These are phyloP conservation scores for Venusia cambrica DNA, from an alignment of 2,888 invertebrate species.

Conservation along the genomic window DNA sequence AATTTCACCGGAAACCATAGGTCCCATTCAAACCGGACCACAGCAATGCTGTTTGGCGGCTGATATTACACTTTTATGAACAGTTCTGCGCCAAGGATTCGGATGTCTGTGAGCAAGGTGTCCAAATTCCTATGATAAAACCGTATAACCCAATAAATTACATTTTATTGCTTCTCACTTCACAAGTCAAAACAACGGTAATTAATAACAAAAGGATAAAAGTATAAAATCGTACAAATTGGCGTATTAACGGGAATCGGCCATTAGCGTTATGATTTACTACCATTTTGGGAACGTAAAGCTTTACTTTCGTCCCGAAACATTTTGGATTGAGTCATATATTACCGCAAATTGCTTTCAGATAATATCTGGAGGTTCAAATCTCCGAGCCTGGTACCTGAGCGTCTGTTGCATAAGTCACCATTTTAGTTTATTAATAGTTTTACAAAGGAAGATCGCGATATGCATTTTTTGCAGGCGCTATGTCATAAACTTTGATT, in stretches of 20 bases:
- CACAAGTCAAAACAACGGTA: slow-evolving; percentile 33
- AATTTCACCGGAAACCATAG: too few relatives aligned
- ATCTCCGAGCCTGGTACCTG: slow-evolving; percentile 30
- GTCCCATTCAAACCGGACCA: too few relatives aligned
- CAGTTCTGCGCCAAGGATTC: too few relatives aligned
- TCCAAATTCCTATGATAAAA: slow-evolving; percentile 15
- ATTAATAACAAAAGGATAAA: slow-evolving; percentile 45
- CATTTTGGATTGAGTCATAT: slow-evolving; percentile 67
- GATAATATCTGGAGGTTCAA: slow-evolving; percentile 57
- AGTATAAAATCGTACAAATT: slow-evolving; percentile 51
- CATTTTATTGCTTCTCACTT: slow-evolving; percentile 24
- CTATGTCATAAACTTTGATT: slow-evolving; percentile 12
- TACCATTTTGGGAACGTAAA: slow-evolving; percentile 28
- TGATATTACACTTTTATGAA: too few relatives aligned
- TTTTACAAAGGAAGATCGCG: slow-evolving; percentile 6
- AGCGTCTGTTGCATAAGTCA: slow-evolving; percentile 7
- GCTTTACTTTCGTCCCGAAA: slow-evolving; percentile 25
- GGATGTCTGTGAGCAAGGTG: too few relatives aligned
- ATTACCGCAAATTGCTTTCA: slow-evolving; percentile 67
- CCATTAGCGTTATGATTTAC: slow-evolving; percentile 48
- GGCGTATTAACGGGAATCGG: slow-evolving; percentile 33
- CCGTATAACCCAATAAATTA: slow-evolving; percentile 25
- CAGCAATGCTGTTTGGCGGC: too few relatives aligned
- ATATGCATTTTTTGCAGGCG: slow-evolving; percentile 11
- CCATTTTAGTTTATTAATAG: slow-evolving; percentile 11